A percentile compares a stretch with the other conserved stretches of the same genome.
phyloP scores from a whole-genome alignment of 53 echinoderm and acorn worm genomes.

The Crossaster papposus region DNA sequence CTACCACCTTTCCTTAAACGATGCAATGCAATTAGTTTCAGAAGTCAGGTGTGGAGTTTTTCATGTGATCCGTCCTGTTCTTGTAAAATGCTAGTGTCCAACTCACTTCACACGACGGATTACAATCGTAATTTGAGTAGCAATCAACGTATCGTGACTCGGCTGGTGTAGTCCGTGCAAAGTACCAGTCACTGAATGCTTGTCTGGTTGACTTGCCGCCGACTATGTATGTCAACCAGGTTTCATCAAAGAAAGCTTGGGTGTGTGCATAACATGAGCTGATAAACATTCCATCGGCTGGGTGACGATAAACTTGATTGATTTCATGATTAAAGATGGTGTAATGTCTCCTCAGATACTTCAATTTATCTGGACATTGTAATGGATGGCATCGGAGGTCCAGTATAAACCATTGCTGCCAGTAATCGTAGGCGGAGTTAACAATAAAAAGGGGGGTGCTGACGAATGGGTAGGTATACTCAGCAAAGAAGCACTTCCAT shows the following conservation, averaged over 20 bases:
- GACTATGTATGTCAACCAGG: conserved; percentile 51
- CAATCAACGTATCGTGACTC: conserved; percentile 59
- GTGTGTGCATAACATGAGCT: conserved; percentile 77
- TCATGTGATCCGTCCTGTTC: conserved; percentile 29
- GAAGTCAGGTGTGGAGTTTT: conserved; percentile 25
- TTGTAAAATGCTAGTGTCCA: conserved; percentile 39
- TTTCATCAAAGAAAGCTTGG: conserved; percentile 55
- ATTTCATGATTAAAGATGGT: conserved; percentile 42
- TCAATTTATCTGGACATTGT: conserved; percentile 59
- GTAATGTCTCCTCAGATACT: conserved; percentile 51
- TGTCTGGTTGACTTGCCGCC: conserved; percentile 43
- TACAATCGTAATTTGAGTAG: conserved; percentile 46
- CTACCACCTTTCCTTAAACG: no score
- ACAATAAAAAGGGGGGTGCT: conserved; percentile 71
- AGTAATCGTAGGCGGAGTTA: conserved; percentile 81
- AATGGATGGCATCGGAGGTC: conserved; percentile 75
- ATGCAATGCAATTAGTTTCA: no score
- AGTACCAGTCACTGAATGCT: conserved; percentile 76
- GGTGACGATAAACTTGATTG: conserved; percentile 32
- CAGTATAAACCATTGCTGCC: conserved; percentile 80
- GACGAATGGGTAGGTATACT: conserved; percentile 59
- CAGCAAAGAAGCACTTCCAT: conserved; percentile 87
- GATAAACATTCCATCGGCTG: conserved; percentile 71
- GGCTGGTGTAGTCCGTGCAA: conserved; percentile 6
- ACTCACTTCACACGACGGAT: conserved; percentile 47